Evolutionary conservation across 2,113 vertebrate species (phyloP), one percentile per base, ranked within the genome.

Genomic region (Lagenorhynchus albirostris): DNA sequence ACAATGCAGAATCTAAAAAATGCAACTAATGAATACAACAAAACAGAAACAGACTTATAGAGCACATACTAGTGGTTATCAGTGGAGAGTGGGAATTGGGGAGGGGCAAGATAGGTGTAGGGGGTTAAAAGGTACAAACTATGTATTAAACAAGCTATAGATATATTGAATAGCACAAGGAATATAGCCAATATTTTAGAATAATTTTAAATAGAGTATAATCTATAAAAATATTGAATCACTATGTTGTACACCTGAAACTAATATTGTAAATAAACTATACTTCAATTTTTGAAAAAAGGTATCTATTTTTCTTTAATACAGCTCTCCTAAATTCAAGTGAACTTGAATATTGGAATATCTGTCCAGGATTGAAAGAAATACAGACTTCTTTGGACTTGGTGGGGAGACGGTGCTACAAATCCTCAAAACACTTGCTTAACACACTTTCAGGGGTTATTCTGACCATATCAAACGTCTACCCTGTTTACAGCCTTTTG

Each of bases 101-200:
- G 31, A 58, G 21, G 12, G 13, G 33, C n/a, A 58, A 33, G 15
- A 33, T 15, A 7, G 15, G 65, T 4, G 31, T 31, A n/a, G 33
- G 3, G 21, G 33, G 21, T 17, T 15, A 8, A 50, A 33, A 80
- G 31, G 33, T 1, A 23, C 33, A 55, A 36, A 25, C 12, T 53
- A 36, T 2, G 11, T n/a, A 23, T 23, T 25, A 55, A 33, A 13
- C 25, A 21, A 79, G 76, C 33, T 3, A 36, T 0, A 25, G 77
- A 26, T 25, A 4, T 0, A 80, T 0, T 9, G 21, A 5, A 9
- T 53, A 17, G 21, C 77, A 58, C 53, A 58, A 13, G n/a, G 13
- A 17, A 58, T 5, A 23, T 0, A 26, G 53, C 36, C 53, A 58
- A 26, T 3, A 47, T 29, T 74, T 47, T 47, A 3, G 1, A 17